Percentiles rank a stretch among this genome's conserved stretches.
These are phyloP conservation scores for Neoarius graeffei DNA, from an alignment of 2,113 vertebrate genomes.

Conservation along the genomic window DNA sequence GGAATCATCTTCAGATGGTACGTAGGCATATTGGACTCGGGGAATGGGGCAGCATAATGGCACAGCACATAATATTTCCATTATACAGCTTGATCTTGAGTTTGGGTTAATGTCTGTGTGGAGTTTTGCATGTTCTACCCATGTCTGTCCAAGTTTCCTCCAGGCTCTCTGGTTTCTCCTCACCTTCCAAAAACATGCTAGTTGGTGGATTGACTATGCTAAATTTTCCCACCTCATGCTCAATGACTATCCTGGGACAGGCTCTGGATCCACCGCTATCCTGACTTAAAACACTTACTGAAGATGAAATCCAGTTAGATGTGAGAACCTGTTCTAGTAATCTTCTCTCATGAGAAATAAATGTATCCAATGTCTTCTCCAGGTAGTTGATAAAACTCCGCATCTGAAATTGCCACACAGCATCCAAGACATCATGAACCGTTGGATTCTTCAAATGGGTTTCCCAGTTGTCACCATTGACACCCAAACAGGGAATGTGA, in stretches of 20 bases:
- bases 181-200: neutral
- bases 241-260: neutral
- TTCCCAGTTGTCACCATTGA: slow-evolving; percentile 85
- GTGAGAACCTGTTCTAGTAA: neutral
- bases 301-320: neutral
- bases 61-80: neutral
- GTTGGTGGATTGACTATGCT: neutral
- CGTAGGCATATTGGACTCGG: neutral
- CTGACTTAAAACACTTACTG: neutral
- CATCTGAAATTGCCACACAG: slow-evolving; percentile 45
- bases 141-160: neutral
- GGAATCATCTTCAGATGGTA: slow-evolving; percentile 74
- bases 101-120: neutral
- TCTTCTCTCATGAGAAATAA: neutral
- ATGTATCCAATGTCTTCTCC: neutral
- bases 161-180: neutral
- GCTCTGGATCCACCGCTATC: neutral
- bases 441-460: slow-evolving; percentile 94
- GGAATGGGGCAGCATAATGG: neutral
- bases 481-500: slow-evolving; percentile 72
- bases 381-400: slow-evolving; percentile 62
- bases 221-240: neutral
- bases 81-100: neutral
- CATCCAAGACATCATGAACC: slow-evolving; percentile 84
- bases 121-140: neutral